A percentile compares a stretch with the other conserved stretches of the same genome.
Evolutionary conservation across 2,113 vertebrate species (phyloP).

Genomic region (Formicarius rufipectus): DNA sequence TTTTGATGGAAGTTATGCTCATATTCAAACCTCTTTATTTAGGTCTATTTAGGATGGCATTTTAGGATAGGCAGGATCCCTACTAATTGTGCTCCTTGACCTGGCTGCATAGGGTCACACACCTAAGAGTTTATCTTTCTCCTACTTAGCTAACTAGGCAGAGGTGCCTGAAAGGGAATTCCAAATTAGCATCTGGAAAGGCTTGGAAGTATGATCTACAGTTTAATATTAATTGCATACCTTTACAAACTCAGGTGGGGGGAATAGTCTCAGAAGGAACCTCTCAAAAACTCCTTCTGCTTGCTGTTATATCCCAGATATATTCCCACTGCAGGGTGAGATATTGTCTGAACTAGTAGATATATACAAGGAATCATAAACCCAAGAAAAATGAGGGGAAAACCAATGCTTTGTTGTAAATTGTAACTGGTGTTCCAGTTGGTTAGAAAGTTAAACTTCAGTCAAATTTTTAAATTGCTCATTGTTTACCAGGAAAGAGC

Average conservation of each 20-base stretch:
- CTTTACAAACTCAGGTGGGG: neutral
- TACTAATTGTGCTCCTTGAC: neutral
- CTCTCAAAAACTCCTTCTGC: neutral
- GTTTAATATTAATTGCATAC: neutral
- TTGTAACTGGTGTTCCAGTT: neutral
- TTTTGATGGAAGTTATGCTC: neutral
- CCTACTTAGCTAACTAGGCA: neutral
- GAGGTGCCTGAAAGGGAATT: neutral
- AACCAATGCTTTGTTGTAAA: neutral
- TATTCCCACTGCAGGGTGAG: neutral
- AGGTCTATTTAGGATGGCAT: neutral
- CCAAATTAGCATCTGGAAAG: neutral
- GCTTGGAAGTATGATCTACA: neutral
- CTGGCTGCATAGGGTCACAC: neutral
- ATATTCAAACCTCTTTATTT: neutral
- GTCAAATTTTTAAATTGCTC: neutral
- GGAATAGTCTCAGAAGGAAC: neutral
- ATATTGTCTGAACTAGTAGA: neutral
- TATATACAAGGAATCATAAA: neutral
- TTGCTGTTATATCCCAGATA: neutral
- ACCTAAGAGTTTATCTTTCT: neutral
- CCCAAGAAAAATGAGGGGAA: neutral
- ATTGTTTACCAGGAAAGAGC: neutral
- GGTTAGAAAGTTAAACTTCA: neutral
- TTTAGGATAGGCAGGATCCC: neutral